These are phyloP conservation scores for Heliconius aoede DNA, from an alignment of 2,888 invertebrate genomes.

Conservation along the genomic window DNA sequence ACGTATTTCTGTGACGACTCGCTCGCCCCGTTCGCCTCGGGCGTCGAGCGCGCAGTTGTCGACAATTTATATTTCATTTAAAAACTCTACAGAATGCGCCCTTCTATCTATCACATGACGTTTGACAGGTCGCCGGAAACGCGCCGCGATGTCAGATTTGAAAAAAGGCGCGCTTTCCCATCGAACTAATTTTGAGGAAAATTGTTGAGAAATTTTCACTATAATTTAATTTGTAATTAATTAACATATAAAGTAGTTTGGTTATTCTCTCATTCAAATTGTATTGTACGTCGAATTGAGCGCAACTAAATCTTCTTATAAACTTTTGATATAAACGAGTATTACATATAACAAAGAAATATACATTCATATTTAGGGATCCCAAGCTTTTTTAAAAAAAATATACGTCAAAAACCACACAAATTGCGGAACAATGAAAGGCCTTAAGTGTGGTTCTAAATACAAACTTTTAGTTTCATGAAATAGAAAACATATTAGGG, in stretches of 20 bases:
- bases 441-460: not conserved
- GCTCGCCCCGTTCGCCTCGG: slow-evolving; percentile 76
- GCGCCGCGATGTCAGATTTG: slow-evolving; percentile 76
- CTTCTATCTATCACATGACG: slow-evolving; percentile 84
- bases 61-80: slow-evolving; percentile 81
- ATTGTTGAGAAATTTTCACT: slow-evolving; percentile 22
- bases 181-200: slow-evolving; percentile 39
- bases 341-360: not conserved
- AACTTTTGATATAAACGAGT: not conserved
- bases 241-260: slow-evolving; percentile 1
- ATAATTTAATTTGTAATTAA: slow-evolving; percentile 18
- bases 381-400: not conserved
- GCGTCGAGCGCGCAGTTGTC: slow-evolving; percentile 74
- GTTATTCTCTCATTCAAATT: not conserved
- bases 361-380: not conserved
- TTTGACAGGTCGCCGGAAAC: slow-evolving; percentile 82
- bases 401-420: not conserved
- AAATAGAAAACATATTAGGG: too few species aligned
- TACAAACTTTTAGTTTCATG: not conserved
- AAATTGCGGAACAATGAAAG: not conserved
- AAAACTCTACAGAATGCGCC: slow-evolving; percentile 79
- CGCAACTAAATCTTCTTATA: not conserved
- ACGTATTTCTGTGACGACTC: slow-evolving; percentile 81
- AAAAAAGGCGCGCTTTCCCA: slow-evolving; percentile 72
- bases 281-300: not conserved